Evolutionary conservation across 1,140 invertebrate genomes (phyloP).

Genomic region (Hirudo medicinalis): DNA sequence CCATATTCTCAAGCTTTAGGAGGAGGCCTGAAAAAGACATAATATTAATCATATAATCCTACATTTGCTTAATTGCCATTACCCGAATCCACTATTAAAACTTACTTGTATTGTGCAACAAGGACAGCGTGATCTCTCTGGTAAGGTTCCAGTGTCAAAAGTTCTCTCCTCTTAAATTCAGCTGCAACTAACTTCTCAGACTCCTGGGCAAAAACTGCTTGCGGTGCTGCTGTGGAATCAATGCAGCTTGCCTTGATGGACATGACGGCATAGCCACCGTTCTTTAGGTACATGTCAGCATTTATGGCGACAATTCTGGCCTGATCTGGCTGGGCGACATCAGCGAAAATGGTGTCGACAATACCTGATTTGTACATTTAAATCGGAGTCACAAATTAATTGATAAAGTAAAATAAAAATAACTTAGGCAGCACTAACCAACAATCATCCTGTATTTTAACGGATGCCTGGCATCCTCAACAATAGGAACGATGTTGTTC

Average conservation of each 20-base stretch:
- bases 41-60: too few species aligned
- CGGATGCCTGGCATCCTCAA: slow-evolving; percentile 96
- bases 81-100: not conserved
- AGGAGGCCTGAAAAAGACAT: too few species aligned
- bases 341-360: slow-evolving; percentile 63
- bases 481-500: slow-evolving; percentile 97
- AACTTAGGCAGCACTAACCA: slow-evolving; percentile 56
- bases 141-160: slow-evolving; percentile 93
- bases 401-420: slow-evolving; percentile 35
- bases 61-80: too few species aligned
- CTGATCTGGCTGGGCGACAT: slow-evolving; percentile 98
- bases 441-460: slow-evolving; percentile 94
- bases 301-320: slow-evolving; percentile 93
- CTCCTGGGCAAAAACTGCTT: slow-evolving; percentile 93
- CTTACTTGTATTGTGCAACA: slow-evolving; percentile 76
- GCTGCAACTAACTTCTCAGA: slow-evolving; percentile 88
- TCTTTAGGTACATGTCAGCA: slow-evolving; percentile 90
- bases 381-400: not conserved
- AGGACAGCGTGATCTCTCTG: slow-evolving; percentile 98
- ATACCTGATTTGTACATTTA: slow-evolving; percentile 44
- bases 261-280: slow-evolving; percentile 92
- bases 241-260: slow-evolving; percentile 99
- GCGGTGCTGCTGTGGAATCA: slow-evolving; percentile 91
- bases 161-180: slow-evolving; percentile 92
- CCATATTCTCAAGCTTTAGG: too few species aligned